Conservation (phyloP, 2,113 vertebrate genomes). For the Galbula dea region DNA sequence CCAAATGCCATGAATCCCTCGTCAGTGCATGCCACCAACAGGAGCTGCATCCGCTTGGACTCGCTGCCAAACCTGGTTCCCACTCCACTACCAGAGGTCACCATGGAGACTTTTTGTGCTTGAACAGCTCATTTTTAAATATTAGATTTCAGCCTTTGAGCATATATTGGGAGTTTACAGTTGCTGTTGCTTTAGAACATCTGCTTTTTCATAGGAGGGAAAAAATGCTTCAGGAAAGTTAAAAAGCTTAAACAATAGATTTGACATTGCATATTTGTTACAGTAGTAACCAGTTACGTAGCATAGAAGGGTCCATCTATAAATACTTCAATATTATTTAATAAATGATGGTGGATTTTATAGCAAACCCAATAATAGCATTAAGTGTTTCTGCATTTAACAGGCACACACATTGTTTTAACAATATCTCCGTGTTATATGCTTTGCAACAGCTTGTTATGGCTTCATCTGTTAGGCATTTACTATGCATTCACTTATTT, state of each 20-base stretch:
- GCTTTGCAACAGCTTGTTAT: conserved; percentile 66
- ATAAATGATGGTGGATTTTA: conserved; percentile 67
- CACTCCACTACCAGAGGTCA: conserved; percentile 68
- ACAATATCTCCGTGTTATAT: conserved; percentile 61
- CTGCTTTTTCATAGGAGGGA: conserved; percentile 70
- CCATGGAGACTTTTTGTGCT: conserved; percentile 73
- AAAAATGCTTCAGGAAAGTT: conserved; percentile 53
- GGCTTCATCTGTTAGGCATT: conserved; percentile 76
- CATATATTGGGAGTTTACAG: conserved; percentile 67
- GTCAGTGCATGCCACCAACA: conserved; percentile 71
- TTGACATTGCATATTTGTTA: conserved; percentile 39
- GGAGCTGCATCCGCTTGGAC: conserved; percentile 64
- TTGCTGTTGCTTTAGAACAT: conserved; percentile 73
- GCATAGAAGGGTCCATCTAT: conserved; percentile 45
- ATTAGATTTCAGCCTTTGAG: conserved; percentile 75
- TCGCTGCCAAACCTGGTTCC: conserved; percentile 61
- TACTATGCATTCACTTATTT: conserved; percentile 47
- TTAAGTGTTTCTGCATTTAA: conserved; percentile 67
- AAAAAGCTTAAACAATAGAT: conserved; percentile 53
- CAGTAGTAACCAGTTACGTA: not conserved
- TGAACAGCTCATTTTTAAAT: conserved; percentile 67
- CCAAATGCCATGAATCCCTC: conserved; percentile 63
- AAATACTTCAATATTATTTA: conserved; percentile 71
- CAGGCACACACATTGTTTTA: conserved; percentile 68
- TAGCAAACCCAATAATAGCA: conserved; percentile 64